These are phyloP conservation scores for Galerucella pusilla DNA, from an alignment of 2,888 invertebrate genomes.

Conservation along the genomic window DNA sequence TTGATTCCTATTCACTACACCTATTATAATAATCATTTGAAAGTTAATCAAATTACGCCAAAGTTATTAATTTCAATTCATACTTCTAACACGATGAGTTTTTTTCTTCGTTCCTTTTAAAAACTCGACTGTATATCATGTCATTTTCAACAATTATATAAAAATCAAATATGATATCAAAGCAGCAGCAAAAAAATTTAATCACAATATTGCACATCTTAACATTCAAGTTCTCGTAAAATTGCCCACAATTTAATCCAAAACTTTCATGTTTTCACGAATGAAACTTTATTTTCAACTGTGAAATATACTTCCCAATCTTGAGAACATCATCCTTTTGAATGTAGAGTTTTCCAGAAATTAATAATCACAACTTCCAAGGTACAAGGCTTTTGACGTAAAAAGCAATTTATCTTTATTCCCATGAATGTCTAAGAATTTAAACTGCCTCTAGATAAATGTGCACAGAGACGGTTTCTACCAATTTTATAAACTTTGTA, in stretches of 20 bases:
- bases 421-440: not conserved
- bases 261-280: not conserved
- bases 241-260: not conserved
- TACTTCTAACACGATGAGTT: too few species aligned
- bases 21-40: too few species aligned
- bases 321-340: not conserved
- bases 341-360: not conserved
- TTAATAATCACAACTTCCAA: conserved; percentile 10
- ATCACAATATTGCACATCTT: not conserved
- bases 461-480: not conserved
- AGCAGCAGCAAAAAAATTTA: not conserved
- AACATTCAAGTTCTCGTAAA: not conserved
- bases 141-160: too few species aligned
- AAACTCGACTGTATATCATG: too few species aligned
- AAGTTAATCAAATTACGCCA: too few species aligned
- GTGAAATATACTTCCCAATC: not conserved
- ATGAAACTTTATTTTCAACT: not conserved
- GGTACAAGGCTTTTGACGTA: not conserved
- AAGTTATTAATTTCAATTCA: too few species aligned
- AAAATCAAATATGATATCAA: too few species aligned
- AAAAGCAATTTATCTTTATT: conserved; percentile 4
- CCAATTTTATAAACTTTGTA: not conserved
- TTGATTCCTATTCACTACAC: too few species aligned
- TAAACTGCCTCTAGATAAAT: not conserved
- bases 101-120: too few species aligned